Conservation (phyloP, 2,797 vertebrate species). For the Eutrigla gurnardus region DNA sequence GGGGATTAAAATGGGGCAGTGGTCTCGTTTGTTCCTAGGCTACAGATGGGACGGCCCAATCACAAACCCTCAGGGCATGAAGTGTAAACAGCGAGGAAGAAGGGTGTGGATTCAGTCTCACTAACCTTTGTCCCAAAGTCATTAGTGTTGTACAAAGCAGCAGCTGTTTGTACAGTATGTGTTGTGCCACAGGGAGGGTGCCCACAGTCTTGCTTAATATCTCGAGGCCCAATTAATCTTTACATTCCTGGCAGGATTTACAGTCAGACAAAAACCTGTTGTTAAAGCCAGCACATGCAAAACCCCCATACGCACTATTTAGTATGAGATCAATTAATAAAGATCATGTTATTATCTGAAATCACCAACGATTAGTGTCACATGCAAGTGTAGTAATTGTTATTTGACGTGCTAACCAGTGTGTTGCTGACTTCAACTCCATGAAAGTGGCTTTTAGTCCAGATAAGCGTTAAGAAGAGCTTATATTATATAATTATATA, state of each 20-base stretch:
- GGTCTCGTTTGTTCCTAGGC: slow-evolving; percentile 53
- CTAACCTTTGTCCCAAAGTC: slow-evolving; percentile 77
- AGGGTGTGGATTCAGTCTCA: slow-evolving; percentile 58
- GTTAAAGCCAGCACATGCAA: slow-evolving; percentile 35
- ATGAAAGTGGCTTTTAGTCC: slow-evolving; percentile 4
- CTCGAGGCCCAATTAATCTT: slow-evolving; percentile 70
- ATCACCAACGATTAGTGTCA: slow-evolving; percentile 4
- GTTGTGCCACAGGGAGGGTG: slow-evolving; percentile 46
- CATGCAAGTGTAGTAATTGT: background rate
- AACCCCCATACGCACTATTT: background rate
- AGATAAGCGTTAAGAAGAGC: slow-evolving; percentile 18
- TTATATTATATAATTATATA: slow-evolving; percentile 5
- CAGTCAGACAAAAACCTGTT: slow-evolving; percentile 56
- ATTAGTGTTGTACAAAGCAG: slow-evolving; percentile 53
- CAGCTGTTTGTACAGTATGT: slow-evolving; percentile 50
- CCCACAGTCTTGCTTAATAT: slow-evolving; percentile 67
- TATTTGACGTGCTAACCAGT: background rate
- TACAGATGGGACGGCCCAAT: slow-evolving; percentile 42
- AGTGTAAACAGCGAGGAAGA: slow-evolving; percentile 46
- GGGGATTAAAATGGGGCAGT: slow-evolving; percentile 31
- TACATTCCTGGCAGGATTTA: slow-evolving; percentile 74
- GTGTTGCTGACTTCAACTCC: slow-evolving; percentile 1
- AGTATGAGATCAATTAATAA: slow-evolving; percentile 4
- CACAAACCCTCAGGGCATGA: slow-evolving; percentile 31
- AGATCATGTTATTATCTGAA: slow-evolving; percentile 19